Evolutionary conservation across 2,113 vertebrate genomes (phyloP), one percentile per base, ranked within the genome.

Genomic region (Rhinoderma darwinii): DNA sequence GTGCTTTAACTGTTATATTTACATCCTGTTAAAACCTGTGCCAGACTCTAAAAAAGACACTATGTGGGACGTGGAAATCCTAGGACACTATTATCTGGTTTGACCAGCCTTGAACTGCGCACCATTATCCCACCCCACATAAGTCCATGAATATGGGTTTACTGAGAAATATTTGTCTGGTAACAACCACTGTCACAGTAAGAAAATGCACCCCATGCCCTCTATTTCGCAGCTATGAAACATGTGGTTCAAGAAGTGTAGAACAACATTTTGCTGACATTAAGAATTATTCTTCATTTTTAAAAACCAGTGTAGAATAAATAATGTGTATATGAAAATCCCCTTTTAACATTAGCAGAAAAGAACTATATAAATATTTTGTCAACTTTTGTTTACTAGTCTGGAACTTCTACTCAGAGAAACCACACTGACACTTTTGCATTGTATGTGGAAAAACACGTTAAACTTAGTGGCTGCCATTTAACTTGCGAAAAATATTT

Each of bases 361-460:
- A 30, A 25, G 32, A 76, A n/a, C 14, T 15, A 20, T 18, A 20
- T 47, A 77, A 77, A 51, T 77, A 51, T 77, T 51, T 43, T 15
- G 39, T 47, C 30, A 47, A 76, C 14, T 76, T 76, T 17, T 44
- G 27, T 50, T 76, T 17, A n/a, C 43, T 20, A 7, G 30, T 78
- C 30, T 78, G 30, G 9, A 27, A 78, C 74, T 11, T 73, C 70
- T 25, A 25, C 30, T 73, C 70, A 51, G n/a, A 47, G 27, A 51
- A 78, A 78, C 75, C 75, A 78, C 44, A 78, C 20, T 50, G 27
- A 25, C 75, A 78, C 44, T 51, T 77, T 9, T 77, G 44, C 43
- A 78, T 51, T 35, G 12, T 54, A 35, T 78, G 75, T 10, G 14
- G 75, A 32, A 54, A 51, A 78, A 30, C 27, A 35, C 5, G 22